Evolutionary conservation across 2,797 vertebrate species (phyloP).

Genomic region (Phyllotis vaccarum): DNA sequence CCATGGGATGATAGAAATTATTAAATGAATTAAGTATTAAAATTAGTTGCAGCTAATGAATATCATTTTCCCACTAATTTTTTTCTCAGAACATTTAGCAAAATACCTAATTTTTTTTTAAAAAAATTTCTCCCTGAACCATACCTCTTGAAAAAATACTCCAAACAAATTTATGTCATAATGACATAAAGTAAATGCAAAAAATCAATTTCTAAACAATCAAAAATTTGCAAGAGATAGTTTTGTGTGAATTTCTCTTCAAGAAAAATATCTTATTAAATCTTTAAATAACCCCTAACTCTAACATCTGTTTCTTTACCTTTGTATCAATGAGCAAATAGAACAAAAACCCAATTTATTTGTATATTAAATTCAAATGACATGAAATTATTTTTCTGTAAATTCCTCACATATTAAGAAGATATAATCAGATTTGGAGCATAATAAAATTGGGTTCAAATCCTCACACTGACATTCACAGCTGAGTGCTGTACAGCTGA

Average conservation of each 20-base stretch:
- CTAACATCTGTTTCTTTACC: neutral
- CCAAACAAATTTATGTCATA: neutral
- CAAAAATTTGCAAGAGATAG: slow-evolving; percentile 2
- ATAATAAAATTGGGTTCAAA: slow-evolving; percentile 4
- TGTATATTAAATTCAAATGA: neutral
- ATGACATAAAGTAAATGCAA: neutral
- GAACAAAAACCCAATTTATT: slow-evolving; percentile 8
- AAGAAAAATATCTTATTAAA: slow-evolving; percentile 27
- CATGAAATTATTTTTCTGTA: neutral
- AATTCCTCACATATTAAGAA: neutral
- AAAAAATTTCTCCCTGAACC: neutral
- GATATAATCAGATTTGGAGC: neutral
- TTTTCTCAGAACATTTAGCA: slow-evolving; percentile 8
- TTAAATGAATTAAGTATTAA: slow-evolving; percentile 13
- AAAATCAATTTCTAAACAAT: slow-evolving; percentile 12
- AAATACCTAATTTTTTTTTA: slow-evolving; percentile 13
- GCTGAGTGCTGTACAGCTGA: neutral
- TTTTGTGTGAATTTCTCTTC: neutral
- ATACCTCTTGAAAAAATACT: neutral
- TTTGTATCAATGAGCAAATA: neutral
- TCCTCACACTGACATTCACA: neutral
- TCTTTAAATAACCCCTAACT: neutral
- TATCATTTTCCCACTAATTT: neutral
- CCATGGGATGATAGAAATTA: neutral
- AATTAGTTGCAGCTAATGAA: slow-evolving; percentile 21